Evolutionary conservation across 1,140 invertebrate species (phyloP), one percentile per base, ranked within the genome.

Genomic region (Centruroides vittatus): DNA sequence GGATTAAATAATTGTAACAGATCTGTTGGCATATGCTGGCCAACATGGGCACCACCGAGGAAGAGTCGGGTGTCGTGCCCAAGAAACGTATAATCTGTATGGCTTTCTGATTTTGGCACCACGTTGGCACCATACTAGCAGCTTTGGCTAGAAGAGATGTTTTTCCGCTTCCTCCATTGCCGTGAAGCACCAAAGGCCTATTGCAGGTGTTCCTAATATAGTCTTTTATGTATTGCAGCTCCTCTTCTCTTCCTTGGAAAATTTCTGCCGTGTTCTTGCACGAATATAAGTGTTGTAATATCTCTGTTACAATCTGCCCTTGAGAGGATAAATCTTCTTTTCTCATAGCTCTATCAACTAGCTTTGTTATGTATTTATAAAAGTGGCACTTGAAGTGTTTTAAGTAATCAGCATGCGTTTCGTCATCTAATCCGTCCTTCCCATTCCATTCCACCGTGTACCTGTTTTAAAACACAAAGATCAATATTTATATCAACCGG

Each of bases 381-480:
- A 97, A 98, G 73, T 95, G 90, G 0, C 85, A 84, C 61, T 93
- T 93, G 73, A 99, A 99, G 70, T 95, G 86, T 71, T 92, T 87
- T 12, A 98, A 78, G 73, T 98, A 98, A 71, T 96, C 91, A 54
- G 86, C 82, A 69, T 98, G 94, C 0, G 91, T 93, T 70, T 95
- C 90, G 10, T 82, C 80, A 68, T 94, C 92, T 9, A 98, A 78
- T 55, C 94, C 94, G 73, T 97, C 93, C 57, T 93, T 81, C 0
- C 93, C 93, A 36, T 93, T 92, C 94, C 94, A 98, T 72, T 97
- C 93, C 1, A 98, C 90, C 0, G 87, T 93, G 69, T 94, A 97
- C 69, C 89, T 90, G 68, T 53, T 51, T 41, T 6, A 8, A 41
- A 41, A 41, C 0, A 6, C 0, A 23, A 2, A 23, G 23, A 23